These are phyloP conservation scores for Drepana falcataria DNA, from an alignment of 2,888 invertebrate species.

Conservation along the genomic window DNA sequence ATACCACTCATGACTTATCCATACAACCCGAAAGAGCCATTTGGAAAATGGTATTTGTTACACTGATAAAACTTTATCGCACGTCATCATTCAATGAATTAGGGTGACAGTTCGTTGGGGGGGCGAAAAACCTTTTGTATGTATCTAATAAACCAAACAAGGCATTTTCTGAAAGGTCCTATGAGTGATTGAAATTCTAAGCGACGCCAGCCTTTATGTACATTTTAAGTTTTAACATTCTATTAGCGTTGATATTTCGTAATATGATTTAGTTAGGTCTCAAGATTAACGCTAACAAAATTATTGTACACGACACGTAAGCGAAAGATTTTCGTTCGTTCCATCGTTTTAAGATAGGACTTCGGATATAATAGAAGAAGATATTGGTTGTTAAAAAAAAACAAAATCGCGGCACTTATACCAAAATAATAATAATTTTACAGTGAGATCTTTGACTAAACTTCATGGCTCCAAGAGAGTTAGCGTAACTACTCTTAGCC, in stretches of 20 bases:
- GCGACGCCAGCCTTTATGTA: neutral
- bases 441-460: too few relatives aligned
- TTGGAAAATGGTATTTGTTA: neutral
- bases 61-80: slow-evolving; percentile 1
- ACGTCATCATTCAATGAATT: slow-evolving; percentile 6
- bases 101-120: slow-evolving; percentile 6
- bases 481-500: too few relatives aligned
- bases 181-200: neutral
- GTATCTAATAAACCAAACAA: neutral
- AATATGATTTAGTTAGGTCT: neutral
- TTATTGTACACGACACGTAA: too few relatives aligned
- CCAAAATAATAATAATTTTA: too few relatives aligned
- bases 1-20: too few relatives aligned
- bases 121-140: slow-evolving; percentile 1
- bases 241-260: neutral
- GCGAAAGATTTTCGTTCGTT: too few relatives aligned
- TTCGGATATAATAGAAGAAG: too few relatives aligned
- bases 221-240: neutral
- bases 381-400: too few relatives aligned
- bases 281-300: too few relatives aligned
- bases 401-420: too few relatives aligned
- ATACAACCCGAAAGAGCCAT: neutral
- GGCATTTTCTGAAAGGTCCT: neutral
- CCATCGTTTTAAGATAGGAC: too few relatives aligned
- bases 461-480: too few relatives aligned